Base-by-base conservation (phyloP, 37 sponge, comb jelly and placozoan genomes). In the Petrosia ficiformis region DNA sequence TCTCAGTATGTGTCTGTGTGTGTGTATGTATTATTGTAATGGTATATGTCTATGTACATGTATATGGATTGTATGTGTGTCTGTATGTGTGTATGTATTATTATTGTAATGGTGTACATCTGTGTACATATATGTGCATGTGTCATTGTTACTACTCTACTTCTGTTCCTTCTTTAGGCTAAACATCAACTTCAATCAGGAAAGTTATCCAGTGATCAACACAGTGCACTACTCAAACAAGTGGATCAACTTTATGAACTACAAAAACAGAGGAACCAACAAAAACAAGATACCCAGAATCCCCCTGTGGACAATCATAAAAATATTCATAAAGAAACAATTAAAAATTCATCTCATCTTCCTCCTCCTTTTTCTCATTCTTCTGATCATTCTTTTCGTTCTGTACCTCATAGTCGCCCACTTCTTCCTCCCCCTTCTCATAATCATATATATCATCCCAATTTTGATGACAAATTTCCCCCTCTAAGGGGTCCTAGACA, bases 171-270 rank as follows among this genome's bases (percentile, higher is more conserved):
- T 11, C 5, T 64, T 2, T 42, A 86, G 86, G 42, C 79, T 24
- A 69, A 79, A 61, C 32, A 44, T 39, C 74, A 79, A 52, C 37
- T 74, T 0, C 34, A 29, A 2, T 57, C 71, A 24, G 86, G 75
- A 2, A 54, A 42, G 11, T 41, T 86, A n/a, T 40, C 75, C 24
- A 10, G 26, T n/a, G 65, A 79, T 22, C 70, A 86, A 43, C 75
- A 73, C 26, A 37, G 25, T 31, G 63, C 41, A 52, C 70, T 80
- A 2, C 68, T 74, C 2, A 38, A 74, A 24, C 80, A 86, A 19
- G 28, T 86, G 35, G 76, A 86, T 32, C 24, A 79, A 69, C 70
- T 80, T 21, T 74, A 74, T 52, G 64, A 79, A 31, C 75, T 80
- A 28, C 76, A 75, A 64, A 67, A 44, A 11, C 65, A 68, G 57